A percentile compares a stretch with the other conserved stretches of the same genome.
These are phyloP conservation scores for Thaleichthys pacificus DNA, from an alignment of 2,797 vertebrate genomes.

Conservation along the genomic window DNA sequence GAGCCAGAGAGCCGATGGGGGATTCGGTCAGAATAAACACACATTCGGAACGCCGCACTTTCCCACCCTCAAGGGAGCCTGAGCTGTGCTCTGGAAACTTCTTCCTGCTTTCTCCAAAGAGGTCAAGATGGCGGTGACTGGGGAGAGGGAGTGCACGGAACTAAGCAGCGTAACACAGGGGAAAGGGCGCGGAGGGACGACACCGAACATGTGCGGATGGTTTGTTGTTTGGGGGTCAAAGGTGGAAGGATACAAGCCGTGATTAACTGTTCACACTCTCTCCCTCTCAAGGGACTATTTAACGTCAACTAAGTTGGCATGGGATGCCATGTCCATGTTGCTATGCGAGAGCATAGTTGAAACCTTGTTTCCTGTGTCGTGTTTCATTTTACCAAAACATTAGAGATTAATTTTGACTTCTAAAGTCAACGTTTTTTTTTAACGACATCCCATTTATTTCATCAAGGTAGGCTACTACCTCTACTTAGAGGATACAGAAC, in stretches of 20 bases:
- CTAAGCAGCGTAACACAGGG: conserved; percentile 13
- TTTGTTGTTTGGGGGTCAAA: not conserved
- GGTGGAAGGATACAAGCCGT: not conserved
- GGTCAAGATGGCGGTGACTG: conserved; percentile 55
- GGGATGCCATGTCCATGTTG: not conserved
- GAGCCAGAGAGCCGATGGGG: conserved; percentile 60
- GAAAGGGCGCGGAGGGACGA: conserved; percentile 14
- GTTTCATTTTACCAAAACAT: too few species aligned
- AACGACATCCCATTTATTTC: not conserved
- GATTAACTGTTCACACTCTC: not conserved
- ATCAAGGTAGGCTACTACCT: too few species aligned
- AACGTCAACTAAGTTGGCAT: not conserved
- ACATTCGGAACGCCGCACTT: conserved; percentile 47
- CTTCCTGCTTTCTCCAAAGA: conserved; percentile 52
- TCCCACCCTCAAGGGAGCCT: conserved; percentile 67
- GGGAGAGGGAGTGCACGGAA: conserved; percentile 35
- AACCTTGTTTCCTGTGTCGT: too few species aligned
- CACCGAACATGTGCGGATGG: conserved; percentile 21
- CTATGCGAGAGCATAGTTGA: not conserved
- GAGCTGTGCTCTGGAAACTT: conserved; percentile 54
- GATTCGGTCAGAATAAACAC: conserved; percentile 62
- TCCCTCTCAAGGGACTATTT: not conserved
- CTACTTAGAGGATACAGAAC: not conserved
- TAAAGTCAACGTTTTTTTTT: too few species aligned
- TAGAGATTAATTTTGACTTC: too few species aligned